A percentile compares a stretch with the other conserved stretches of the same genome.
Conservation (phyloP, 1,140 invertebrate species). For the Reticulitermes speratus region DNA sequence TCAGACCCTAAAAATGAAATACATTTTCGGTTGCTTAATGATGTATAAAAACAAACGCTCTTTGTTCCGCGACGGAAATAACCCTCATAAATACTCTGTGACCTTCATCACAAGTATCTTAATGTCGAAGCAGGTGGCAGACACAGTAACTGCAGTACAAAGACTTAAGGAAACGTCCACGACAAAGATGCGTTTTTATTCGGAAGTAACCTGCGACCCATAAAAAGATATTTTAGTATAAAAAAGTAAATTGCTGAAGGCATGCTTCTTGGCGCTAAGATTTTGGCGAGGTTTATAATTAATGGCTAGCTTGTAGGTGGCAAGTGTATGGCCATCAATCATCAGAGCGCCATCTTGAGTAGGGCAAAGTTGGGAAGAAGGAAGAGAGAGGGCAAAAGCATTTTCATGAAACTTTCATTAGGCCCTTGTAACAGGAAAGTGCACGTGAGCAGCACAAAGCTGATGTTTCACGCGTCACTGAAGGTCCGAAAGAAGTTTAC, state of each 20-base stretch:
- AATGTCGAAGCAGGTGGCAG: too few species aligned
- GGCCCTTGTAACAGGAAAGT: not conserved
- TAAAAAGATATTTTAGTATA: not conserved
- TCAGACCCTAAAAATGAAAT: too few species aligned
- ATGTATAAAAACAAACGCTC: too few species aligned
- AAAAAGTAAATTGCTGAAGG: slow-evolving; percentile 26
- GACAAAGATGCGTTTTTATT: not conserved
- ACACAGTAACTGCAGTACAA: too few species aligned
- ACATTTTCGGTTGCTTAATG: too few species aligned
- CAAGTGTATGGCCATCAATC: slow-evolving; percentile 27
- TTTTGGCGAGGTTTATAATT: slow-evolving; percentile 28
- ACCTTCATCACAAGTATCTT: too few species aligned
- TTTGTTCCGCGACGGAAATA: too few species aligned
- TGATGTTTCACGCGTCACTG: too few species aligned
- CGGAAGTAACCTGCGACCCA: not conserved
- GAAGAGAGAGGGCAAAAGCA: not conserved
- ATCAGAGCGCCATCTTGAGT: slow-evolving; percentile 25
- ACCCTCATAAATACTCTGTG: too few species aligned
- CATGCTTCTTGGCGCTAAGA: slow-evolving; percentile 25
- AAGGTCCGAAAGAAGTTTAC: too few species aligned
- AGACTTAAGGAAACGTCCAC: not conserved
- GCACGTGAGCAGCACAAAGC: not conserved
- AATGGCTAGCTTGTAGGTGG: slow-evolving; percentile 30
- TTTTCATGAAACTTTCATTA: not conserved
- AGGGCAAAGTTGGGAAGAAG: slow-evolving; percentile 12